Evolutionary conservation across 1,140 invertebrate species (phyloP).

Genomic region (Drosophila parabipectinata): DNA sequence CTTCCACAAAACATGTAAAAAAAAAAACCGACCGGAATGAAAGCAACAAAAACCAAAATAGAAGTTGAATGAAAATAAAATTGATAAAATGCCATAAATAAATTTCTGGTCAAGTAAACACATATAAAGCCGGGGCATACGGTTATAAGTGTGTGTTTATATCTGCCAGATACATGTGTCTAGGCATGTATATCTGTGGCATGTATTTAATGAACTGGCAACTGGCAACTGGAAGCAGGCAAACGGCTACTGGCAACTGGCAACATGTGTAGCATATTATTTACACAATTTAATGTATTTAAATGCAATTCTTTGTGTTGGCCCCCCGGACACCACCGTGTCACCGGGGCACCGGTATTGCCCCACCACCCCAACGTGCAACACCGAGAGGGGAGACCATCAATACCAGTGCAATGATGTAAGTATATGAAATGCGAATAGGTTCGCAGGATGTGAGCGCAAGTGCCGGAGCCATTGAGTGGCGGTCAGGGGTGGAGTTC

Average conservation of each 20-base stretch:
- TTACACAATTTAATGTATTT: constrained; percentile 83
- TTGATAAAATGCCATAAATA: constrained; percentile 76
- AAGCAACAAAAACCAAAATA: constrained; percentile 3
- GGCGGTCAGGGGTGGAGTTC: constrained; percentile 17
- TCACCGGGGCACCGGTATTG: constrained; percentile 1
- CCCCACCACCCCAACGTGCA: constrained; percentile 8
- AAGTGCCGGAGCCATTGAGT: constrained; percentile 68
- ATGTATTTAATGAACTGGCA: constrained; percentile 83
- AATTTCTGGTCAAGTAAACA: constrained; percentile 72
- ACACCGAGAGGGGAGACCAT: constrained; percentile 49
- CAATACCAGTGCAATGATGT: constrained; percentile 80
- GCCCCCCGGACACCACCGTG: background rate
- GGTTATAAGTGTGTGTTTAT: constrained; percentile 18
- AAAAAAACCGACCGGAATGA: constrained; percentile 1
- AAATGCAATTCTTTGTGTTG: constrained; percentile 76
- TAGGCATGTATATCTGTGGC: constrained; percentile 79
- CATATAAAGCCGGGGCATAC: constrained; percentile 18
- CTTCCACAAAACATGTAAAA: constrained; percentile 6
- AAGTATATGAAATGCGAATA: constrained; percentile 84
- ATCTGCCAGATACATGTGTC: constrained; percentile 60
- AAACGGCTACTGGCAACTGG: constrained; percentile 69
- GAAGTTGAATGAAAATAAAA: constrained; percentile 45
- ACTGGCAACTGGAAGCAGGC: constrained; percentile 52
- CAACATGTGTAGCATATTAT: constrained; percentile 83
- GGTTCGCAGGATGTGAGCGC: constrained; percentile 81